These are phyloP conservation scores for Drosophila meridiana DNA, from an alignment of 2,888 invertebrate species.

Conservation along the genomic window DNA sequence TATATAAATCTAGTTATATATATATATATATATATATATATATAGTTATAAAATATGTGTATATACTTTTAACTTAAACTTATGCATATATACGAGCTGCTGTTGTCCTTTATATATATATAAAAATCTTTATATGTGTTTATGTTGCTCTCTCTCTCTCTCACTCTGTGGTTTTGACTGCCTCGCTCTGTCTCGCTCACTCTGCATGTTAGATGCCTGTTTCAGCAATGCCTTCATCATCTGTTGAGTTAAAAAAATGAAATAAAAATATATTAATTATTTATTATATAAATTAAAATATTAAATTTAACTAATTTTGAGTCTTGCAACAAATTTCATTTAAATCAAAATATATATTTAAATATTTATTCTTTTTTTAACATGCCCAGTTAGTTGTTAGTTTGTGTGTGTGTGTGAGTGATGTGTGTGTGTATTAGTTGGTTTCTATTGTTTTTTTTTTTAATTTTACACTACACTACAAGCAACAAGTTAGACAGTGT, in stretches of 20 bases:
- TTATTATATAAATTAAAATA: neutral
- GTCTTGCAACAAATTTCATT: neutral
- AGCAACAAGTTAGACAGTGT: constrained; percentile 23
- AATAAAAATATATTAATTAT: constrained; percentile 68
- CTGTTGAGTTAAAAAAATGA: constrained; percentile 86
- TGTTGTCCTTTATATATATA: constrained; percentile 5
- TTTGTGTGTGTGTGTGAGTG: constrained; percentile 10
- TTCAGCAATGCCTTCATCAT: constrained; percentile 97
- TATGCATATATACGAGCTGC: constrained; percentile 21
- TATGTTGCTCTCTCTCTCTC: constrained; percentile 14
- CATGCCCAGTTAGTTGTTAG: constrained; percentile 39
- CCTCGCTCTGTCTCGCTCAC: neutral
- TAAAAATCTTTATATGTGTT: constrained; percentile 4
- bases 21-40: constrained; percentile 10
- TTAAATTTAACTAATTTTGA: neutral
- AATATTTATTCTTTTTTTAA: neutral
- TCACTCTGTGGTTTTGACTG: constrained; percentile 3
- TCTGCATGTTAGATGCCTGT: constrained; percentile 89
- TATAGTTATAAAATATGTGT: constrained; percentile 30
- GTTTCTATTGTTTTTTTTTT: neutral
- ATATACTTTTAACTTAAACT: constrained; percentile 33
- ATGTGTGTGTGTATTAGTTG: constrained; percentile 9
- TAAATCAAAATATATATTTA: neutral
- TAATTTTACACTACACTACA: constrained; percentile 30
- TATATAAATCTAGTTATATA: constrained; percentile 15